These are phyloP conservation scores for Hirudo medicinalis DNA, from an alignment of 1,140 invertebrate genomes.

Conservation along the genomic window DNA sequence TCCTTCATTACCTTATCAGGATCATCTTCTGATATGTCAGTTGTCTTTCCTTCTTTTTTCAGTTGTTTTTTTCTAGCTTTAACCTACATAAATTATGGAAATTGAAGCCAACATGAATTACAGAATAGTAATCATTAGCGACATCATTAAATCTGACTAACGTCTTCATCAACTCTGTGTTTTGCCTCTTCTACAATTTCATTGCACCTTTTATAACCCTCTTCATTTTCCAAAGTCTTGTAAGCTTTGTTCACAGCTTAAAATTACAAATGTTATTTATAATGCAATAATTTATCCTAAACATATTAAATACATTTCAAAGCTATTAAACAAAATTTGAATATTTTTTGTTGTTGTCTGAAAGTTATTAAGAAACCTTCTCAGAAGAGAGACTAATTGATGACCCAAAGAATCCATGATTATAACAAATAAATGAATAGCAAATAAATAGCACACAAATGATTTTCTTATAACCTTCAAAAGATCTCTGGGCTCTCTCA, in stretches of 20 bases:
- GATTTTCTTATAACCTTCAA: slow-evolving; percentile 38
- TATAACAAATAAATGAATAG: too few species aligned
- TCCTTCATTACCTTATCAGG: slow-evolving; percentile 42
- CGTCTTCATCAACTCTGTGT: slow-evolving; percentile 81
- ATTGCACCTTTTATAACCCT: slow-evolving; percentile 79
- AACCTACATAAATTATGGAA: slow-evolving; percentile 49
- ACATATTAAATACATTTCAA: background rate
- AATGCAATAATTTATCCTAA: background rate
- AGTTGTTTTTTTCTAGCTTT: slow-evolving; percentile 84
- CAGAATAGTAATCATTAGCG: background rate
- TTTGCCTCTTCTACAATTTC: slow-evolving; percentile 95
- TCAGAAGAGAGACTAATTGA: too few species aligned
- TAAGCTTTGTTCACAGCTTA: slow-evolving; percentile 84
- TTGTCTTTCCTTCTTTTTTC: slow-evolving; percentile 74
- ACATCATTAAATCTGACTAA: slow-evolving; percentile 40
- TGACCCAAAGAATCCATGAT: too few species aligned
- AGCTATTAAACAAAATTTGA: too few species aligned
- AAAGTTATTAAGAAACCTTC: too few species aligned
- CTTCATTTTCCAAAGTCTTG: slow-evolving; percentile 88
- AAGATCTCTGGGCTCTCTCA: slow-evolving; percentile 73
- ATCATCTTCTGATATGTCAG: slow-evolving; percentile 82
- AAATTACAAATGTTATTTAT: slow-evolving; percentile 27
- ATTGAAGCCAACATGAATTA: background rate
- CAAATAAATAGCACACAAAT: background rate
- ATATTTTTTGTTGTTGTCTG: too few species aligned